phyloP scores from a whole-genome alignment of 2,113 vertebrate species.

The Cranoglanis bouderius region DNA sequence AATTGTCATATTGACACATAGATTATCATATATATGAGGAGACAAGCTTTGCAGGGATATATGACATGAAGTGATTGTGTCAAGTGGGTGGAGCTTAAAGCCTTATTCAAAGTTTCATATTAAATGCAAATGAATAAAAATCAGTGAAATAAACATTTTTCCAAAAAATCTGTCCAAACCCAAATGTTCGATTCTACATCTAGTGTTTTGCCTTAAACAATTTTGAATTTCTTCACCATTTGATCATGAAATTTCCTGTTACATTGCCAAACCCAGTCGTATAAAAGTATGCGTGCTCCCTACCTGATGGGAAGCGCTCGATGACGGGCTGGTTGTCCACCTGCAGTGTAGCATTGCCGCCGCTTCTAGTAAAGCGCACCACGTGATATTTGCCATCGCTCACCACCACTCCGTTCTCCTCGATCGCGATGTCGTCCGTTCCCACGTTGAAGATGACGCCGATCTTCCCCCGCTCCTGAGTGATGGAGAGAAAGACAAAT shows the following conservation, averaged over 20 bases:
- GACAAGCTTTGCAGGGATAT: neutral
- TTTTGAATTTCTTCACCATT: neutral
- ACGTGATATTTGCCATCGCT: constrained; percentile 95
- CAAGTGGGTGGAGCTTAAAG: neutral
- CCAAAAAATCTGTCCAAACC: neutral
- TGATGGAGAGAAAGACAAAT: constrained; percentile 22
- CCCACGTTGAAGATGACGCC: constrained; percentile 96
- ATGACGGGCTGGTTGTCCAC: constrained; percentile 95
- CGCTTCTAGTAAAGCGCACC: constrained; percentile 91
- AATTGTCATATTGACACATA: neutral
- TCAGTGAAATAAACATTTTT: constrained; percentile 1
- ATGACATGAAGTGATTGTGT: neutral
- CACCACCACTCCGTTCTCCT: constrained; percentile 87
- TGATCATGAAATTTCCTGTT: neutral
- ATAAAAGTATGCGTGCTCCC: constrained; percentile 19
- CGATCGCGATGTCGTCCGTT: constrained; percentile 90
- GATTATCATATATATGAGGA: neutral
- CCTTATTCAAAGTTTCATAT: neutral
- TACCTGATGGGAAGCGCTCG: constrained; percentile 92
- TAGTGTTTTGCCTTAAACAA: neutral
- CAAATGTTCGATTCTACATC: neutral
- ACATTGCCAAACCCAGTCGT: neutral
- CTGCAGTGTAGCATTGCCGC: constrained; percentile 91
- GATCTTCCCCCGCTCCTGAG: constrained; percentile 86
- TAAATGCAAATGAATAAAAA: neutral